A percentile compares a stretch with the other conserved stretches of the same genome.
Conservation (phyloP, 2,113 vertebrate genomes). For the Amblyornis subalaris region DNA sequence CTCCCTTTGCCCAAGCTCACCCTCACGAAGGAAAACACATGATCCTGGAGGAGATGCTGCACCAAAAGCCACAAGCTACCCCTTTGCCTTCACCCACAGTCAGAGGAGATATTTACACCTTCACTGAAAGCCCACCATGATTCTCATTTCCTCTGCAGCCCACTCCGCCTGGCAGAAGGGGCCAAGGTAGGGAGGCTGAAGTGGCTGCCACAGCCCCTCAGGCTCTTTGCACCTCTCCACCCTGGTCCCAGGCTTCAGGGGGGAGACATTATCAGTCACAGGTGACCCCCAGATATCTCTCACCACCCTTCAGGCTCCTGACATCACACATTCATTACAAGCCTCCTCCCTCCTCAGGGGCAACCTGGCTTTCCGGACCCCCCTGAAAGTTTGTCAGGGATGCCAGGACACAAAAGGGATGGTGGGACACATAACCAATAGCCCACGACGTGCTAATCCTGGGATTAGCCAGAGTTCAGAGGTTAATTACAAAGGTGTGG, state of each 20-base stretch:
- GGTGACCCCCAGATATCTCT: background rate
- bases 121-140: background rate
- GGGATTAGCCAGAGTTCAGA: constrained; percentile 28
- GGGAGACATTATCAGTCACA: background rate
- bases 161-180: background rate
- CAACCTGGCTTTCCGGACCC: background rate
- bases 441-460: background rate
- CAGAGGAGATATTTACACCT: background rate
- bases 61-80: background rate
- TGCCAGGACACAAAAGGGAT: background rate
- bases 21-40: background rate
- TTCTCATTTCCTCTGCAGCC: background rate
- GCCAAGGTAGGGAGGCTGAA: background rate
- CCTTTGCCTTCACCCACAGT: background rate
- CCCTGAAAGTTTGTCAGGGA: constrained; percentile 5
- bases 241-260: background rate
- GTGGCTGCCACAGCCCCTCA: background rate
- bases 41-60: background rate
- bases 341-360: background rate
- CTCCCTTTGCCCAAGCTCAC: background rate
- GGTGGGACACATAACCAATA: background rate
- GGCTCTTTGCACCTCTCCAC: background rate
- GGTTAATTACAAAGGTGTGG: constrained; percentile 50
- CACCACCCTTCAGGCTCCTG: background rate
- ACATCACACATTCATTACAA: background rate